phyloP scores from a whole-genome alignment of 2,888 invertebrate species.

The Nomada ruficornis region DNA sequence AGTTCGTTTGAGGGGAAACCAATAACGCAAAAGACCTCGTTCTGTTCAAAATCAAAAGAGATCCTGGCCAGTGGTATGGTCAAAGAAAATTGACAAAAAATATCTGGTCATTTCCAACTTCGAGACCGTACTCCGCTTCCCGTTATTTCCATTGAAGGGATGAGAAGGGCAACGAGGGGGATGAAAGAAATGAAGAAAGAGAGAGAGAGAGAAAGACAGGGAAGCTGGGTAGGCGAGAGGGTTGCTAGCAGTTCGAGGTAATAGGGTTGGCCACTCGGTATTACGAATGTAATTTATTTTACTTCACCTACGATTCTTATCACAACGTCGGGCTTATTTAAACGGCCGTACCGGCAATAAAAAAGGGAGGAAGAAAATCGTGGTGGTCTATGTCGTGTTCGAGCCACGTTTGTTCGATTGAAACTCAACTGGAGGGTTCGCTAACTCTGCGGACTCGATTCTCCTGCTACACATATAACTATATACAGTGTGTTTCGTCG shows the following conservation, averaged over 20 bases:
- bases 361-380: constrained; percentile 25
- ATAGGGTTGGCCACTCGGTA: constrained; percentile 69
- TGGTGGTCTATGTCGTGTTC: constrained; percentile 1
- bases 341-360: constrained; percentile 63
- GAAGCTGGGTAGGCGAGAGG: constrained; percentile 22
- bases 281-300: constrained; percentile 77
- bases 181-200: too few species aligned
- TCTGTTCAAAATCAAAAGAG: constrained; percentile 55
- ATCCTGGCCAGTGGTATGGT: constrained; percentile 23
- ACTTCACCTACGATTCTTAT: constrained; percentile 73
- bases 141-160: constrained; percentile 56
- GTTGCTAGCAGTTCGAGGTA: constrained; percentile 53
- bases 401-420: constrained; percentile 37
- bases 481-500: not conserved
- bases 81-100: constrained; percentile 60
- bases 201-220: not conserved
- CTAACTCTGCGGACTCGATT: not conserved
- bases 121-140: constrained; percentile 37
- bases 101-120: constrained; percentile 52
- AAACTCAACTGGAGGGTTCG: constrained; percentile 20
- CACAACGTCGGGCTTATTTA: constrained; percentile 70
- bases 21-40: constrained; percentile 31
- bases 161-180: constrained; percentile 1
- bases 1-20: constrained; percentile 37
- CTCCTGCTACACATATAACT: not conserved